Conservation (phyloP, 2,113 vertebrate species). For the Tragelaphus scriptus region DNA sequence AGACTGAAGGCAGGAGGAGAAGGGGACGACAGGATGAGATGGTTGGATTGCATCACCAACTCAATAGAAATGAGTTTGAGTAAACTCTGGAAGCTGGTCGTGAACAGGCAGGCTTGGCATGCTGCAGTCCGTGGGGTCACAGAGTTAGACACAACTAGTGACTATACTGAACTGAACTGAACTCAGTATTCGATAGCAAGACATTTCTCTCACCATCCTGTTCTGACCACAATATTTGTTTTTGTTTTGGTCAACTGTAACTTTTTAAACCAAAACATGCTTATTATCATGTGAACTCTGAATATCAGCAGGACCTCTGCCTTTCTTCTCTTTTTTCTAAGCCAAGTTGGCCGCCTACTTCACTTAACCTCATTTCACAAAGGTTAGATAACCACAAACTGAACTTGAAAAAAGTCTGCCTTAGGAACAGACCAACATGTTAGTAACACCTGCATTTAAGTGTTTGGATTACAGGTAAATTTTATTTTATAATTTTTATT, state of each 20-base stretch:
- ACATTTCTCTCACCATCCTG: background rate
- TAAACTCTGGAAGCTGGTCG: background rate
- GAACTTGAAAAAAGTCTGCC: background rate
- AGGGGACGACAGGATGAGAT: background rate
- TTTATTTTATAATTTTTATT: background rate
- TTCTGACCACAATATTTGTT: background rate
- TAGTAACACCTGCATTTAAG: background rate
- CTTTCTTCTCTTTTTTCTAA: background rate
- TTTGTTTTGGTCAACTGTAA: background rate
- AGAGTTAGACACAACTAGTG: background rate
- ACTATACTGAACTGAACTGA: background rate
- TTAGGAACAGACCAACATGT: background rate
- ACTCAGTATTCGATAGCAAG: background rate
- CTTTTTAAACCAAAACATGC: background rate
- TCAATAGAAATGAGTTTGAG: background rate
- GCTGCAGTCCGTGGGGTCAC: accelerated
- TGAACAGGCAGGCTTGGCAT: background rate
- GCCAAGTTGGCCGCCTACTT: background rate
- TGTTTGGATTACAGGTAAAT: background rate
- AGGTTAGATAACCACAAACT: background rate
- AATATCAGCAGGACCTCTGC: background rate
- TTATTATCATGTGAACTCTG: background rate
- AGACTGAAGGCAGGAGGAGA: background rate
- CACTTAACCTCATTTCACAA: slow-evolving; percentile 16
- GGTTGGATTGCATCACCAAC: background rate